These are phyloP conservation scores for Morelia viridis DNA, from an alignment of 2,797 vertebrate genomes.

Conservation along the genomic window DNA sequence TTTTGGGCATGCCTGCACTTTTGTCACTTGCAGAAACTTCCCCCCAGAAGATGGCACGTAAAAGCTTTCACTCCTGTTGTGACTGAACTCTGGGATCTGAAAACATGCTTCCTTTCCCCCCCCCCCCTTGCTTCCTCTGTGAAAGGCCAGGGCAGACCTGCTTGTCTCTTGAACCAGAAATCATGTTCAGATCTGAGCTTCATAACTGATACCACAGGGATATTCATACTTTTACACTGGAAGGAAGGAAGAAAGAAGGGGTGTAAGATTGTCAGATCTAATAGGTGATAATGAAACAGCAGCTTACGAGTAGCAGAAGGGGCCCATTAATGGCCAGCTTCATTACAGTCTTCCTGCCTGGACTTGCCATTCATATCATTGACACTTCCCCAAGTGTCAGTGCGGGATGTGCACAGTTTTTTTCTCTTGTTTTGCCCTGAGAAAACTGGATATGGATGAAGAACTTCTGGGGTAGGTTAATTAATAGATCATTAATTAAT, in stretches of 20 bases:
- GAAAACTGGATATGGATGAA: constrained; percentile 12
- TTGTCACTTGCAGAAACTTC: neutral
- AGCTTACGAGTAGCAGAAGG: constrained; percentile 16
- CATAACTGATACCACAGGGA: neutral
- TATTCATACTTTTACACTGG: neutral
- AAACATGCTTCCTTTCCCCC: neutral
- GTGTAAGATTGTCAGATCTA: constrained; percentile 18
- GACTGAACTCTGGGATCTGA: neutral
- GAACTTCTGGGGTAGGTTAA: constrained; percentile 30
- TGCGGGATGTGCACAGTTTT: constrained; percentile 2
- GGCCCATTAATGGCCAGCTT: constrained; percentile 23
- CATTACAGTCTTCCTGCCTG: constrained; percentile 61
- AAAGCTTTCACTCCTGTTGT: neutral
- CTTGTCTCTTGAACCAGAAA: neutral
- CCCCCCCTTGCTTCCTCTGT: neutral
- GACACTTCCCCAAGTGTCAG: neutral
- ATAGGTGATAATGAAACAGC: constrained; percentile 69
- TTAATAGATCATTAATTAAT: neutral
- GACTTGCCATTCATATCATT: constrained; percentile 51
- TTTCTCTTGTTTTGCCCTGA: constrained; percentile 19
- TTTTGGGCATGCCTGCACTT: no score
- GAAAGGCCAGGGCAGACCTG: neutral
- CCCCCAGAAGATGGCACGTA: neutral
- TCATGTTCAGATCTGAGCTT: neutral
- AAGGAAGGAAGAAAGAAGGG: constrained; percentile 25